These are phyloP conservation scores for Synanthedon myopaeformis DNA, from an alignment of 2,888 invertebrate species.

Conservation along the genomic window DNA sequence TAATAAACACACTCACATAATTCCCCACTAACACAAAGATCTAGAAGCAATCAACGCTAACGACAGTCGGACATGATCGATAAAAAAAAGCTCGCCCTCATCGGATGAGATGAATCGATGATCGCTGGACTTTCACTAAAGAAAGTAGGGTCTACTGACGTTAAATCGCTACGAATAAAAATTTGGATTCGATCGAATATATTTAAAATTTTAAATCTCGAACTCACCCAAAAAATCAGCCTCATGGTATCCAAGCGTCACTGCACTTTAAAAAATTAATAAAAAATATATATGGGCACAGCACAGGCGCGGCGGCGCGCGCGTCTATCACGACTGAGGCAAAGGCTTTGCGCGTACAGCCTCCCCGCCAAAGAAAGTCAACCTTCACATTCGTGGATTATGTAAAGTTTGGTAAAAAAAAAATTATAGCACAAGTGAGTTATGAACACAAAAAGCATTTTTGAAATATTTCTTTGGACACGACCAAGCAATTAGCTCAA, in stretches of 20 bases:
- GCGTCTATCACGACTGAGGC: constrained; percentile 48
- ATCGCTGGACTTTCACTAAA: constrained; percentile 47
- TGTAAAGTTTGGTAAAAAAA: constrained; percentile 43
- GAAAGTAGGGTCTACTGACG: constrained; percentile 31
- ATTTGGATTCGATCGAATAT: constrained; percentile 5
- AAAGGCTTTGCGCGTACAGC: constrained; percentile 26
- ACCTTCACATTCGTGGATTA: constrained; percentile 61
- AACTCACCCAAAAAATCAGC: constrained; percentile 61
- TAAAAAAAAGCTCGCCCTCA: constrained; percentile 33
- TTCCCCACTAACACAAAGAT: constrained; percentile 10
- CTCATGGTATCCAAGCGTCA: constrained; percentile 59
- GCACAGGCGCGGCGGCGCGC: constrained; percentile 59
- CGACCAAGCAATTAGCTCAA: too few species aligned
- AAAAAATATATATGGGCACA: constrained; percentile 29
- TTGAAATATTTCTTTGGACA: too few species aligned
- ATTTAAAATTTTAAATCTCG: constrained; percentile 3
- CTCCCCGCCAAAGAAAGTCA: constrained; percentile 57
- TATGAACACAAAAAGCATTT: constrained; percentile 25
- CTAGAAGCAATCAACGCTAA: constrained; percentile 15
- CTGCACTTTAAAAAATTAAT: constrained; percentile 40
- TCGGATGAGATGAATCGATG: constrained; percentile 31
- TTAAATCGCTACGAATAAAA: background rate
- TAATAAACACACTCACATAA: background rate
- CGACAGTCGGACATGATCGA: constrained; percentile 24
- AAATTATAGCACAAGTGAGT: constrained; percentile 44